Evolutionary conservation across 2,888 invertebrate genomes (phyloP).

Genomic region (Onthophagus sagittarius): DNA sequence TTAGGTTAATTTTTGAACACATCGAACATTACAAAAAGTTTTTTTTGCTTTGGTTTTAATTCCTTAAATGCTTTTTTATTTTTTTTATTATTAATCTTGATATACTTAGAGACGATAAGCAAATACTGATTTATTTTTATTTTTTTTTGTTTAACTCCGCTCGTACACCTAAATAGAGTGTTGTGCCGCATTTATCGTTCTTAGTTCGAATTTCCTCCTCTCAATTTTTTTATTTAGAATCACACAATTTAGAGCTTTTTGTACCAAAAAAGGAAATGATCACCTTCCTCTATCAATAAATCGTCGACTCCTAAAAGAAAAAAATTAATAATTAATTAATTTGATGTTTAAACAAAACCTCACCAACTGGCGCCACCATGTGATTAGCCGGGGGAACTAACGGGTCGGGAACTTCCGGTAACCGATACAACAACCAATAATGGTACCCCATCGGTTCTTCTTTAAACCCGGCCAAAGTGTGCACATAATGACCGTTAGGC

Average conservation of each 20-base stretch:
- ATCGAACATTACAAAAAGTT: too few species aligned
- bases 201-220: not conserved
- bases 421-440: slow-evolving; percentile 83
- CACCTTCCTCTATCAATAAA: slow-evolving; percentile 79
- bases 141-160: too few species aligned
- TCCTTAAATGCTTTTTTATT: too few species aligned
- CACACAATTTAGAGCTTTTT: slow-evolving; percentile 72
- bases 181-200: not conserved
- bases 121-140: too few species aligned
- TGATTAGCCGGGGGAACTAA: slow-evolving; percentile 80
- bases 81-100: not conserved
- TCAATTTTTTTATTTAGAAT: not conserved
- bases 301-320: slow-evolving; percentile 76
- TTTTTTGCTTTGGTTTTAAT: too few species aligned
- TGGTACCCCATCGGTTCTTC: slow-evolving; percentile 83
- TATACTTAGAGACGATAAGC: too few species aligned
- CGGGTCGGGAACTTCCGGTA: slow-evolving; percentile 77
- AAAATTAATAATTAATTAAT: not conserved
- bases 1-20: too few species aligned
- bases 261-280: slow-evolving; percentile 89
- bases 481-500: slow-evolving; percentile 91
- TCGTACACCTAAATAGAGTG: not conserved
- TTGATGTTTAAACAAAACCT: slow-evolving; percentile 35
- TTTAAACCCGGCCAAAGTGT: slow-evolving; percentile 75
- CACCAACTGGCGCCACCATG: slow-evolving; percentile 83